phyloP scores from a whole-genome alignment of 1,140 invertebrate species.

The Acyrthosiphon pisum region DNA sequence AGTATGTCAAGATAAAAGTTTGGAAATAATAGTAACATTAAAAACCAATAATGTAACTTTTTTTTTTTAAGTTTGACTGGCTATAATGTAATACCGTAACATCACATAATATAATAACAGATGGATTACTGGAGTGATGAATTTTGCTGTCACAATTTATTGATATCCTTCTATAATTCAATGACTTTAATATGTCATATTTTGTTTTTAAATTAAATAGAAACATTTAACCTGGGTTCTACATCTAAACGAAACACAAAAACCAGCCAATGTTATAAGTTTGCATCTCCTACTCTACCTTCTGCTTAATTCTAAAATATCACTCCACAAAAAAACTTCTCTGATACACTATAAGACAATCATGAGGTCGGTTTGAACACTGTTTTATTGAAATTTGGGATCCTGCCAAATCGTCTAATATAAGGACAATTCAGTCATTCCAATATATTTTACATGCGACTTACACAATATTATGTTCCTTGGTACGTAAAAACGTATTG shows the following conservation, averaged over 20 bases:
- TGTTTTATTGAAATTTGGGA: background rate
- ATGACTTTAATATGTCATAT: background rate
- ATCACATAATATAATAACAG: background rate
- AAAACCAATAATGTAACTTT: background rate
- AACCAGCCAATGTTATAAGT: background rate
- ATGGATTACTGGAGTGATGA: background rate
- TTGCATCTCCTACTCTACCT: fast-evolving
- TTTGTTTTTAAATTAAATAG: too few species aligned
- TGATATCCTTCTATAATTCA: background rate
- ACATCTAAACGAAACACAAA: background rate
- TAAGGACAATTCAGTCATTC: background rate
- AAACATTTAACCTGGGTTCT: background rate
- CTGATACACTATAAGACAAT: background rate
- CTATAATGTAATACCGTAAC: background rate
- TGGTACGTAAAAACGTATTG: background rate
- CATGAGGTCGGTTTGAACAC: too few species aligned
- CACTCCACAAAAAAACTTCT: background rate
- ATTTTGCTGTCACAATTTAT: background rate
- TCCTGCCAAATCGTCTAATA: background rate
- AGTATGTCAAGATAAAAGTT: background rate
- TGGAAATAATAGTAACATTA: background rate
- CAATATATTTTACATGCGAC: background rate
- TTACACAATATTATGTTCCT: background rate
- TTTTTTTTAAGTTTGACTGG: background rate
- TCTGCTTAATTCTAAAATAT: background rate